These are phyloP conservation scores for Anguilla rostrata DNA, from an alignment of 2,113 vertebrate species.

Conservation along the genomic window DNA sequence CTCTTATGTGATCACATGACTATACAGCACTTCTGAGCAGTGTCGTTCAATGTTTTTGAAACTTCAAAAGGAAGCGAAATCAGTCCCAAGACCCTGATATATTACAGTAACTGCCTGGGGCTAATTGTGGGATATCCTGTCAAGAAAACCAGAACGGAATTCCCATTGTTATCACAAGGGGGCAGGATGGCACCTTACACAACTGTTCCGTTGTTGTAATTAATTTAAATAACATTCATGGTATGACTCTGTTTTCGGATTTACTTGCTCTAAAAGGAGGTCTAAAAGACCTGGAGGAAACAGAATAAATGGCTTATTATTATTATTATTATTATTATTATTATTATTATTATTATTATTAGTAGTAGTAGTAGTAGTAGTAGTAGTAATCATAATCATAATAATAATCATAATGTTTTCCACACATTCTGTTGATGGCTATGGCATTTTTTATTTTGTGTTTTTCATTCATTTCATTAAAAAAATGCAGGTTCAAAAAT, in stretches of 20 bases:
- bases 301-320: too few relatives aligned
- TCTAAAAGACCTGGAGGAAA: background rate
- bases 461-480: too few relatives aligned
- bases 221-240: conserved; percentile 11
- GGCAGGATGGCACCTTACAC: conserved; percentile 32
- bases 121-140: background rate
- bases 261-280: background rate
- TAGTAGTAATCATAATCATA: too few relatives aligned
- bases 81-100: background rate
- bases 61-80: background rate
- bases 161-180: conserved; percentile 26
- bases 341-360: too few relatives aligned
- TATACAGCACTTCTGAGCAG: background rate
- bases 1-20: background rate
- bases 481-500: too few relatives aligned
- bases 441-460: too few relatives aligned
- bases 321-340: too few relatives aligned
- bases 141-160: background rate
- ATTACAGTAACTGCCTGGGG: background rate
- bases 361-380: too few relatives aligned
- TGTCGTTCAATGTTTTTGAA: background rate
- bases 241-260: background rate
- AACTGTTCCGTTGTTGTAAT: background rate
- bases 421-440: too few relatives aligned
- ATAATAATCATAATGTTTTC: too few relatives aligned